Percentiles rank a stretch among this genome's conserved stretches.
These are phyloP conservation scores for Microtus oregoni DNA, from an alignment of 2,113 vertebrate species.

Conservation along the genomic window DNA sequence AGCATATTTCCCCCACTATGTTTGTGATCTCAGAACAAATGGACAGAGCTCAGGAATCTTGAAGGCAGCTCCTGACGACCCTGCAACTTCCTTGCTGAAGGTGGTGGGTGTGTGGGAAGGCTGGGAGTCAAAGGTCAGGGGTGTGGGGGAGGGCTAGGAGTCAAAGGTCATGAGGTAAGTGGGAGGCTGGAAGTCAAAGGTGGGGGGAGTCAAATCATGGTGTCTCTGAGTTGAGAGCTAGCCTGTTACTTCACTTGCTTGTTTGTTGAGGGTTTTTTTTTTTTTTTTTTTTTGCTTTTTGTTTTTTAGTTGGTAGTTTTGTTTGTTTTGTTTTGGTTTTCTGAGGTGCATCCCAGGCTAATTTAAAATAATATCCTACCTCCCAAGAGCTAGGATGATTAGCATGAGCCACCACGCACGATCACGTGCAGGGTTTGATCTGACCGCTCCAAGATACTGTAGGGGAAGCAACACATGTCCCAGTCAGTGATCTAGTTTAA, in stretches of 20 bases:
- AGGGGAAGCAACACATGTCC: not conserved
- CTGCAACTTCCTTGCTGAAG: not conserved
- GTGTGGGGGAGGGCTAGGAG: no score
- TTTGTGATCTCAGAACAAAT: not conserved
- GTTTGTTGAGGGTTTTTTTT: not conserved
- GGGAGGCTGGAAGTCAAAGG: no score
- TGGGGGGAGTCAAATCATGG: not conserved
- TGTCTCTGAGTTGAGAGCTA: not conserved
- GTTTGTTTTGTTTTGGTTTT: not conserved
- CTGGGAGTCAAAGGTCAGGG: not conserved
- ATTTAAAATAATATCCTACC: not conserved
- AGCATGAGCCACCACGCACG: not conserved
- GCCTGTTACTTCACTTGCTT: not conserved
- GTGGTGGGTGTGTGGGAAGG: not conserved
- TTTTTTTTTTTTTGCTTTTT: not conserved
- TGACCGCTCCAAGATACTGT: not conserved
- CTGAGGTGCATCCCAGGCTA: not conserved
- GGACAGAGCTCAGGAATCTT: not conserved
- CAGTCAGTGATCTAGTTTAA: not conserved
- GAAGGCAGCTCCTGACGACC: not conserved
- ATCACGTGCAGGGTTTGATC: not conserved
- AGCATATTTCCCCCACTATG: not conserved
- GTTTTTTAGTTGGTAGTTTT: not conserved
- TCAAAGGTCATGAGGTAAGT: no score
- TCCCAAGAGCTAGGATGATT: not conserved